These are phyloP conservation scores for Epinephelus awoara DNA, from an alignment of 2,797 vertebrate species.

Conservation along the genomic window DNA sequence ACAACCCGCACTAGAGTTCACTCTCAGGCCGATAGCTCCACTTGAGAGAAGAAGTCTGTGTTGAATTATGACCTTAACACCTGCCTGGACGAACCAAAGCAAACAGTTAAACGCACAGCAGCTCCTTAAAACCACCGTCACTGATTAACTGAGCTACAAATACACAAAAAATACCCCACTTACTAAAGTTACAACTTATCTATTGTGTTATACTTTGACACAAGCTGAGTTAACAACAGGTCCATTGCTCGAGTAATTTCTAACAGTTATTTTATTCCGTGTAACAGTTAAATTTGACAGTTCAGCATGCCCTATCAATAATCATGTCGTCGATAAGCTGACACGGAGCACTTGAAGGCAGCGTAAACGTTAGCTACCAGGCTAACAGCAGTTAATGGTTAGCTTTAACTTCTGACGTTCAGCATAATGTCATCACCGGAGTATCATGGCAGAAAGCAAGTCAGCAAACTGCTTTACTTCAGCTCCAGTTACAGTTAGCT, in stretches of 20 bases:
- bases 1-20: too few species aligned
- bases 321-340: background rate
- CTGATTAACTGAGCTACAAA: too few species aligned
- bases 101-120: too few species aligned
- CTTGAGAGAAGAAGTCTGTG: too few species aligned
- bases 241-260: too few species aligned
- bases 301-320: background rate
- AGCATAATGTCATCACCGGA: slow-evolving; percentile 23
- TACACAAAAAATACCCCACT: too few species aligned
- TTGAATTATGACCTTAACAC: too few species aligned
- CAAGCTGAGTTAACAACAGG: background rate
- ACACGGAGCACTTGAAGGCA: slow-evolving; percentile 43
- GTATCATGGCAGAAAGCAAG: slow-evolving; percentile 23
- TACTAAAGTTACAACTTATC: too few species aligned
- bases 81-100: too few species aligned
- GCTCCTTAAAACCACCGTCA: too few species aligned
- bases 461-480: slow-evolving; percentile 1
- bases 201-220: too few species aligned
- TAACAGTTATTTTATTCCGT: background rate
- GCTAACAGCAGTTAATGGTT: slow-evolving; percentile 19
- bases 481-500: background rate
- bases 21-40: too few species aligned
- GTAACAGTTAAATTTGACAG: background rate
- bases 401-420: slow-evolving; percentile 29
- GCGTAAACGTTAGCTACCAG: slow-evolving; percentile 6